Conservation (phyloP, 2,113 vertebrate species). For the Psettodes erumei region DNA sequence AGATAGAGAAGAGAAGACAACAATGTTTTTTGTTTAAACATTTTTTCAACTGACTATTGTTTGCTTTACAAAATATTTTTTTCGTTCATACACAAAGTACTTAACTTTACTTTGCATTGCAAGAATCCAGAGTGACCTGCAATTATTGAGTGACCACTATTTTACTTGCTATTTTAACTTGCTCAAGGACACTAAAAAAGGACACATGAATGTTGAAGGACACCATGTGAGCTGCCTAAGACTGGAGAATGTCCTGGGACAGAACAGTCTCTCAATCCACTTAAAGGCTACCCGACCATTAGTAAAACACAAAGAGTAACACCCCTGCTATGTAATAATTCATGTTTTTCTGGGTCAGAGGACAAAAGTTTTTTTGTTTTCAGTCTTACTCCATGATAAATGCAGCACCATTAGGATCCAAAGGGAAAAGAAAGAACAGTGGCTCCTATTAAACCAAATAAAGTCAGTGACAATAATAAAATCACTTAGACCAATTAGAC, state of each 20-base stretch:
- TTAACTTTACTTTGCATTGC: neutral
- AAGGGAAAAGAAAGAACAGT: neutral
- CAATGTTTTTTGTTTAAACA: too few species aligned
- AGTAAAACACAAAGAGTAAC: constrained; percentile 2
- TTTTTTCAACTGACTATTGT: neutral
- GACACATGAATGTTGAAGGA: constrained; percentile 27
- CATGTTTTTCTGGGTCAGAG: constrained; percentile 54
- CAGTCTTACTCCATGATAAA: constrained; percentile 8
- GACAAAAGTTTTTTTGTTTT: constrained; percentile 9
- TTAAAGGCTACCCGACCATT: constrained; percentile 7
- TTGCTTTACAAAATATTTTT: neutral
- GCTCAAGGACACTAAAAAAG: constrained; percentile 18
- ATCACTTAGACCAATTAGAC: constrained; percentile 54
- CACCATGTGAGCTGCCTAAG: constrained; percentile 7
- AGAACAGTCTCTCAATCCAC: neutral
- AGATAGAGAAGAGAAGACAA: neutral
- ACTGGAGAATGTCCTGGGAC: constrained; percentile 1
- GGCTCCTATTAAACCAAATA: constrained; percentile 19
- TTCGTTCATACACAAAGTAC: neutral
- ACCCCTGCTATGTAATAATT: constrained; percentile 41
- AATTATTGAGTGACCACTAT: neutral
- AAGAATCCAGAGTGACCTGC: neutral
- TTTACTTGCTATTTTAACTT: constrained; percentile 3
- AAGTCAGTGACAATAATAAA: constrained; percentile 32
- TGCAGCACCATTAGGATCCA: constrained; percentile 10